Base-by-base conservation (phyloP, 2,113 vertebrate genomes). In the Polypterus senegalus region DNA sequence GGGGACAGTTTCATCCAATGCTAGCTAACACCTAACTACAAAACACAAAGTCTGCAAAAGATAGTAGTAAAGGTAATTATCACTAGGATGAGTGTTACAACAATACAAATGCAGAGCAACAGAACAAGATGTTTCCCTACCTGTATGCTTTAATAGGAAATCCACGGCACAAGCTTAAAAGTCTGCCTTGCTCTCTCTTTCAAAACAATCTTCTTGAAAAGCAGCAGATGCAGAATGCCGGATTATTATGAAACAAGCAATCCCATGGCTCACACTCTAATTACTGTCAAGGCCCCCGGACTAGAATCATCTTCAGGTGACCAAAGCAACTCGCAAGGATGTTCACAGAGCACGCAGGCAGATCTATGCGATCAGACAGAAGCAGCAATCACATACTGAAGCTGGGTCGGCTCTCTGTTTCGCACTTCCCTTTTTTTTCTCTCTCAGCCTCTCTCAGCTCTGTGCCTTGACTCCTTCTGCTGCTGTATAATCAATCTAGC, bases 401-500 rank as follows among this genome's bases (percentile, higher is more conserved):
- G 67, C 68, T 63, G 61, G 52, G 53, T 64, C 27, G 9, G 9
- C 66, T 61, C 60, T 56, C 51, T 65, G 47, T 65, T 62, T 62
- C 55, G 10, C 54, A 5, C 44, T 61, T 52, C 63, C 56, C 67
- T 57, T 70, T 71, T 67, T 48, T 71, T 57, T 59, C 59, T 64
- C 71, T 66, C 46, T 69, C 65, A 67, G 27, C 65, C 73, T 79
- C 70, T 57, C 74, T 79, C 71, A 70, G 78, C 76, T 79, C 71
- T 4, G 72, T 78, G 69, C 7, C 74, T 65, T 65, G 66, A 76
- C 79, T 79, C 71, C 72, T 70, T 66, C 80, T 76, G 62, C 73
- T 63, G 77, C 77, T 74, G 70, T 84, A 64, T 77, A 84, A 88
- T 83, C 85, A 85, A 80, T 84, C 78, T 63, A 84, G 73, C 69